Evolutionary conservation across 2,888 invertebrate genomes (phyloP).

Genomic region (Vandiemenella viatica): DNA sequence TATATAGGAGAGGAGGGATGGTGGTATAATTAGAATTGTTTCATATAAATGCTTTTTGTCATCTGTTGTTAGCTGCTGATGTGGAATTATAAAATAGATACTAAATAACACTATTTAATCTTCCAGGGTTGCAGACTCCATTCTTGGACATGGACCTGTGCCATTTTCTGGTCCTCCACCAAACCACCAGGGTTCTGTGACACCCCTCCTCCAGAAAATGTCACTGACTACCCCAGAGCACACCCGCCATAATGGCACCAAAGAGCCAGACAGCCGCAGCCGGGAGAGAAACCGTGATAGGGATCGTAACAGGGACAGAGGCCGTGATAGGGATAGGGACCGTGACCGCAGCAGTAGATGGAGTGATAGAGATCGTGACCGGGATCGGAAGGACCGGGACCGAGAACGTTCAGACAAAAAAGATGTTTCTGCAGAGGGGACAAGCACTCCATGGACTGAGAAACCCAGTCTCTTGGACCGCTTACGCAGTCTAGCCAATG

Average conservation of each 20-base stretch:
- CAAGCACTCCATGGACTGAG: slow-evolving; percentile 18
- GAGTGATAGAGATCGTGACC: slow-evolving; percentile 21
- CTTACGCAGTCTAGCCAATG: slow-evolving; percentile 27
- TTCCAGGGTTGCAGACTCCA: no score
- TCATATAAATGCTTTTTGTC: no score
- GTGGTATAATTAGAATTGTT: no score
- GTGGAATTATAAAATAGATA: no score
- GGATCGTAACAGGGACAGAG: slow-evolving; percentile 16
- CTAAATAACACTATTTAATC: no score
- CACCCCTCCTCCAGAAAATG: background rate
- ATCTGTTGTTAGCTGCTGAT: no score
- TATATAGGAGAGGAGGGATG: no score
- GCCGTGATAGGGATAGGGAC: slow-evolving; percentile 21
- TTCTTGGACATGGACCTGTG: no score
- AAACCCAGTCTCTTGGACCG: slow-evolving; percentile 29
- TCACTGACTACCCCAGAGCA: background rate
- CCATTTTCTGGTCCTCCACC: slow-evolving; percentile 27
- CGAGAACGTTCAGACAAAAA: slow-evolving; percentile 2
- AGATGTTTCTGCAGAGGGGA: background rate
- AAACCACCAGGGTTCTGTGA: slow-evolving; percentile 4
- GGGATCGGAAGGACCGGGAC: slow-evolving; percentile 17
- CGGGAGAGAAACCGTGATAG: slow-evolving; percentile 12
- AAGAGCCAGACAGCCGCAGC: slow-evolving; percentile 16
- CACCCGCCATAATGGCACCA: slow-evolving; percentile 1
- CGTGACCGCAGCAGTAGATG: slow-evolving; percentile 21